phyloP scores from a whole-genome alignment of 2,888 invertebrate species.

The Ornithoptera priamus region DNA sequence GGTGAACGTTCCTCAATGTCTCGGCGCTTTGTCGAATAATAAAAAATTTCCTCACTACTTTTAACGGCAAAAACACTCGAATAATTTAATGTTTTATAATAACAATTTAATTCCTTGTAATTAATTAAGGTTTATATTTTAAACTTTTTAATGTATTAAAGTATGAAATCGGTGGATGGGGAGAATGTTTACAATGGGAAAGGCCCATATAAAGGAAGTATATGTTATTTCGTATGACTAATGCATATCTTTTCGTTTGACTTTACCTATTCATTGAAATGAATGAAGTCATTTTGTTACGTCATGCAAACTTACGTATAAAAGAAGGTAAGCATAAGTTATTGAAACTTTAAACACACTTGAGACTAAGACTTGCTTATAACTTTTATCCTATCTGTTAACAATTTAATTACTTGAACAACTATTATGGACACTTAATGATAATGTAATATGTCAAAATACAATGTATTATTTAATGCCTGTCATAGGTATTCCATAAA shows the following conservation, averaged over 20 bases:
- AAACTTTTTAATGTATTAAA: background rate
- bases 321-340: background rate
- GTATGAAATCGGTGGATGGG: background rate
- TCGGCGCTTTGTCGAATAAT: too few relatives aligned
- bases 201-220: background rate
- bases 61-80: too few relatives aligned
- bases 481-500: too few relatives aligned
- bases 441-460: too few relatives aligned
- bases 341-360: background rate
- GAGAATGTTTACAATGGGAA: background rate
- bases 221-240: constrained; percentile 20
- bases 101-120: too few relatives aligned
- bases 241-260: constrained; percentile 14
- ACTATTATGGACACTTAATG: too few relatives aligned
- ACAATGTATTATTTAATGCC: too few relatives aligned
- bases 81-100: too few relatives aligned
- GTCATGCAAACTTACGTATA: constrained; percentile 16
- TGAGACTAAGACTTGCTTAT: background rate
- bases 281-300: constrained; percentile 7
- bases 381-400: background rate
- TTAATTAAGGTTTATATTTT: too few relatives aligned
- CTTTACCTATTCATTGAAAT: constrained; percentile 5
- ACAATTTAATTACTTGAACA: too few relatives aligned
- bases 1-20: too few relatives aligned
- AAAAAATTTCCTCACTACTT: too few relatives aligned